Conservation (phyloP, 2,888 invertebrate species). For the Campoletis raptor region DNA sequence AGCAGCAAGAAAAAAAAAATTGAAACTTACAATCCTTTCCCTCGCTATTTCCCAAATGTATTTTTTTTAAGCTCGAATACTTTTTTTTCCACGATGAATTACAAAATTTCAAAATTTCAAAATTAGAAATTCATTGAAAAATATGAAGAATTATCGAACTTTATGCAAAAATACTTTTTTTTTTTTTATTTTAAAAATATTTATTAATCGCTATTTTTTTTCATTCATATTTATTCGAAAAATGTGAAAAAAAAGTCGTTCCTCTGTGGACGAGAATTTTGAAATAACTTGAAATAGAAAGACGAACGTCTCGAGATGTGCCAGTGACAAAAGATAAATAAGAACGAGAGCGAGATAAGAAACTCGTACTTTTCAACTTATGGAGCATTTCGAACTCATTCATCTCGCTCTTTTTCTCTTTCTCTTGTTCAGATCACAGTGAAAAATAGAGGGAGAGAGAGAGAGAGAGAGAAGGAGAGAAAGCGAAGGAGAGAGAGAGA, state of each 20-base stretch:
- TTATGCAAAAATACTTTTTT: conserved; percentile 5
- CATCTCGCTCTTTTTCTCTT: conserved; percentile 21
- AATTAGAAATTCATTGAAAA: no score
- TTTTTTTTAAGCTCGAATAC: background rate
- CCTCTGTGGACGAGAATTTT: background rate
- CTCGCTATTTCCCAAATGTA: background rate
- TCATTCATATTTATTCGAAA: background rate
- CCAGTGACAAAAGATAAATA: conserved; percentile 48
- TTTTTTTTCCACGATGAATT: background rate
- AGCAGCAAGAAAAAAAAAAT: conserved; percentile 23
- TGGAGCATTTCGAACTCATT: conserved; percentile 35
- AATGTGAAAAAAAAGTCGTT: background rate
- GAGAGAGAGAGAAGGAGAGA: background rate
- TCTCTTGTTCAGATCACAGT: background rate
- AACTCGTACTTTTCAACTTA: conserved; percentile 43
- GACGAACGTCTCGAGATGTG: conserved; percentile 5
- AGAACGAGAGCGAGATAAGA: conserved; percentile 56
- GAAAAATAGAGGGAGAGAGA: background rate
- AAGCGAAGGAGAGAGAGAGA: conserved; percentile 11
- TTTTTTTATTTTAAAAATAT: background rate
- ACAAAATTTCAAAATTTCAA: background rate
- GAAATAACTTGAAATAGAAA: conserved; percentile 35
- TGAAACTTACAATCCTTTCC: conserved; percentile 29
- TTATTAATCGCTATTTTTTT: background rate
- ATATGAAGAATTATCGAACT: no score